Percentiles rank a stretch among this genome's conserved stretches.
Evolutionary conservation across 2,113 vertebrate genomes (phyloP).

Genomic region (Abramis brama): DNA sequence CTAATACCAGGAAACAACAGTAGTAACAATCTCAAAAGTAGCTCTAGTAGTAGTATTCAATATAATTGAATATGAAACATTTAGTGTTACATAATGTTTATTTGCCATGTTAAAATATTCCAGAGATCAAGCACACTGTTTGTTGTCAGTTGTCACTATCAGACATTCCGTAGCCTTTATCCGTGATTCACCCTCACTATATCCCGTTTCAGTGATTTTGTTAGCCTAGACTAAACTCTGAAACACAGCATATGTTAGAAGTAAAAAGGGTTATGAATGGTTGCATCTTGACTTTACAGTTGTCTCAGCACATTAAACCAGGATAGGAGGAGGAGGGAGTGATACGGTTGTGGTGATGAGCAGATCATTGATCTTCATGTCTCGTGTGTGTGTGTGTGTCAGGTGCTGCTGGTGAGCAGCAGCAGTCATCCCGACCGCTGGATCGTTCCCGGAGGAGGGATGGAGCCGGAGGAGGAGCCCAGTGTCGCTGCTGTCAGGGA

Average conservation of each 20-base stretch:
- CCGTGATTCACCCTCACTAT: not conserved
- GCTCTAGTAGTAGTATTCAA: not conserved
- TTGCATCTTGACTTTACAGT: not conserved
- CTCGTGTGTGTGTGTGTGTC: conserved; percentile 25
- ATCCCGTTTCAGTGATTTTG: too few species aligned
- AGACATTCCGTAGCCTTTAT: not conserved
- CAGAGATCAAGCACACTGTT: not conserved
- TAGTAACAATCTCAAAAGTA: not conserved
- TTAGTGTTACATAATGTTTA: too few species aligned
- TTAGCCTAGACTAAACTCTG: too few species aligned
- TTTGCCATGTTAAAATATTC: not conserved
- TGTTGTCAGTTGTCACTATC: not conserved
- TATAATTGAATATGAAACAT: too few species aligned
- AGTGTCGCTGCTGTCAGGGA: conserved; percentile 89
- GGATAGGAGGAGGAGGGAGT: not conserved
- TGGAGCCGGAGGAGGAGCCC: conserved; percentile 97
- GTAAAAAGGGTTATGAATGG: not conserved
- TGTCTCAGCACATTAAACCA: not conserved
- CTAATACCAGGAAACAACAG: not conserved
- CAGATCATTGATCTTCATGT: too few species aligned
- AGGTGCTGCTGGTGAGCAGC: conserved; percentile 97
- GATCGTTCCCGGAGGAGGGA: conserved; percentile 97
- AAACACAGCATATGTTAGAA: not conserved
- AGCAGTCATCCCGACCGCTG: conserved; percentile 96
- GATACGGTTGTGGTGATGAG: too few species aligned